These are phyloP conservation scores for Tetramorium simillimum DNA, from an alignment of 1,140 invertebrate species.

Conservation along the genomic window DNA sequence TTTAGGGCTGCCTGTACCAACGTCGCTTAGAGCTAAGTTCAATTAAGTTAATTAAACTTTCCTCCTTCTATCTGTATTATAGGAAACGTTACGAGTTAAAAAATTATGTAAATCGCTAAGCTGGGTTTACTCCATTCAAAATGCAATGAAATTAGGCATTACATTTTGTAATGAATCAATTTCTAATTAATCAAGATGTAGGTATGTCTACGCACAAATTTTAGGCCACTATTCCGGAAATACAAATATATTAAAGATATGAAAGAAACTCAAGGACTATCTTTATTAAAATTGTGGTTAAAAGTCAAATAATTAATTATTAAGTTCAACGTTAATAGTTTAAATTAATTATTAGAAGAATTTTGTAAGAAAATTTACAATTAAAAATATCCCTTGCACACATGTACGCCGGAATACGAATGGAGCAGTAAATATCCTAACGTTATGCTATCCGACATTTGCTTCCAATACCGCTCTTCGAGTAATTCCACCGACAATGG, in stretches of 20 bases:
- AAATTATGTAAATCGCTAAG: not conserved
- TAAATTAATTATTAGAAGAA: not conserved
- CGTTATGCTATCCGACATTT: conserved; percentile 25
- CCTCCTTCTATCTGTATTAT: not conserved
- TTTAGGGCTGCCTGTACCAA: conserved; percentile 31
- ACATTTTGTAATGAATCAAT: not conserved
- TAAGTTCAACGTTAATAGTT: not conserved
- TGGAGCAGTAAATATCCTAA: not conserved
- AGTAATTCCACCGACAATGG: conserved; percentile 40
- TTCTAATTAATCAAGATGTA: not conserved
- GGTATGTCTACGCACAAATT: not conserved
- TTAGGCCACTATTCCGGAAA: not conserved
- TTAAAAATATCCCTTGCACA: not conserved
- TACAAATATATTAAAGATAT: too few species aligned
- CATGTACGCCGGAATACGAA: not conserved
- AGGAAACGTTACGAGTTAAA: not conserved
- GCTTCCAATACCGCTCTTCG: conserved; percentile 17
- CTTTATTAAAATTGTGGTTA: not conserved
- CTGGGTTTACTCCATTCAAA: not conserved
- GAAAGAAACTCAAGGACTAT: too few species aligned
- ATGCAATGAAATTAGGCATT: not conserved
- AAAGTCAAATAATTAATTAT: not conserved
- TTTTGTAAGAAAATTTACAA: not conserved
- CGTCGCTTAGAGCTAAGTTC: conserved; percentile 34
- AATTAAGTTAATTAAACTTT: conserved; percentile 48